Evolutionary conservation across 1,140 invertebrate species (phyloP), one percentile per base, ranked within the genome.

Genomic region (Drosophila pectinifera): DNA sequence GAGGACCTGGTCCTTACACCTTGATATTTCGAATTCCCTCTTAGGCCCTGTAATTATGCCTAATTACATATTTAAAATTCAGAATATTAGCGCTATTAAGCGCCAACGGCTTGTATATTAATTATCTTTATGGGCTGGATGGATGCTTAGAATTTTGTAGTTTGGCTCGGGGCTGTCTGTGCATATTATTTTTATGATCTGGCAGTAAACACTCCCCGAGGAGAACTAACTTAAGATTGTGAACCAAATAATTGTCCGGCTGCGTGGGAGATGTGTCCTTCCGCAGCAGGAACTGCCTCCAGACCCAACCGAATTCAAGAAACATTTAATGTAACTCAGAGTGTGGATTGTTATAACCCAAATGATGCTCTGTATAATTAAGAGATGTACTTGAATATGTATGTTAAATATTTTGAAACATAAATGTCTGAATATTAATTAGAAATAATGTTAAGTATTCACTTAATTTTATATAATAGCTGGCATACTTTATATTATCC

Each of bases 181-280:
- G 41, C 24, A 48, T 46, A 48, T 67, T 62, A 43, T 43, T 55
- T 38, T 36, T 68, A 68, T 45, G 36, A 68, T 68, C 45, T 54
- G 62, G 5, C 45, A 5, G 46, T 54, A 54, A 69, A 68, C 36
- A 45, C 63, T 54, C 63, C 65, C 65, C 28, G 3, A 28, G 65
- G 65, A 68, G 65, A 54, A 45, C 13, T 54, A 31, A 43, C 16
- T 54, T 22, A 26, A 14, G 65, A 42, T 64, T 64, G 58, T 38
- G 31, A 38, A n/a, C 42, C 22, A 45, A 63, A 65, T 63, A 36
- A 43, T 22, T 43, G 46, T 45, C 22, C 38, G 24, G 28, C 57
- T 14, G 45, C 0, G n/a, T 1, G 58, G 22, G 18, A 22, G 51
- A 28, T 39, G 58, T 20, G 11, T 16, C n/a, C 24, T 34, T 31